Evolutionary conservation across 1,140 invertebrate species (phyloP), one percentile per base, ranked within the genome.

Genomic region (Drosophila guanche): DNA sequence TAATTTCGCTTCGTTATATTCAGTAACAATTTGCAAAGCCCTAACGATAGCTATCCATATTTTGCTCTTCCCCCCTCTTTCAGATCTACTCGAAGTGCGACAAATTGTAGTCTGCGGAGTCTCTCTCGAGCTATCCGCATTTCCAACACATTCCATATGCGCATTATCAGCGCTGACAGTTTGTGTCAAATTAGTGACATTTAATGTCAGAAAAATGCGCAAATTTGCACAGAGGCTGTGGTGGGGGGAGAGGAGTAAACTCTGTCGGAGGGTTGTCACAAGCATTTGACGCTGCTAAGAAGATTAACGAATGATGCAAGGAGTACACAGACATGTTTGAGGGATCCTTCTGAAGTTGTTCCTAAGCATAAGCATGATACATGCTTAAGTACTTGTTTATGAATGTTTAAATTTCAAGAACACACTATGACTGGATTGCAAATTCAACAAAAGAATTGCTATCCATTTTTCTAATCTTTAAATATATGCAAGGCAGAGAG

Each of bases 121-220:
- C 42, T 20, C 62, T 45, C 14, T 58, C 61, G 25, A 50, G 74
- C 53, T 80, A 73, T 76, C 60, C 74, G 56, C 37, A 66, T 74
- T 41, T 45, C 45, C 50, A 45, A 55, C 50, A 78, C 62, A 65
- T 51, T 61, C 40, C 69, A 69, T 33, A 74, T 63, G 72, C 66
- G 75, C 76, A 83, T 85, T 83, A 85, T 62, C 59, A 40, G 56
- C 53, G 71, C 58, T 85, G 79, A 85, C 79, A 85, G 47, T 85
- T 79, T 48, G n/a, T 84, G 80, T 84, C 79, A 84, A 84, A 79
- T 84, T 84, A 84, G 71, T 85, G 79, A 85, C 79, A 85, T 68
- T 84, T 76, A 85, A 76, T 79, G 71, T 81, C 79, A 77, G 40
- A 46, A 81, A 81, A 77, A 56, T 83, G 71, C 62, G 71, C 62